phyloP scores from a whole-genome alignment of 2,888 invertebrate genomes.

The Spisula subtruncata region DNA sequence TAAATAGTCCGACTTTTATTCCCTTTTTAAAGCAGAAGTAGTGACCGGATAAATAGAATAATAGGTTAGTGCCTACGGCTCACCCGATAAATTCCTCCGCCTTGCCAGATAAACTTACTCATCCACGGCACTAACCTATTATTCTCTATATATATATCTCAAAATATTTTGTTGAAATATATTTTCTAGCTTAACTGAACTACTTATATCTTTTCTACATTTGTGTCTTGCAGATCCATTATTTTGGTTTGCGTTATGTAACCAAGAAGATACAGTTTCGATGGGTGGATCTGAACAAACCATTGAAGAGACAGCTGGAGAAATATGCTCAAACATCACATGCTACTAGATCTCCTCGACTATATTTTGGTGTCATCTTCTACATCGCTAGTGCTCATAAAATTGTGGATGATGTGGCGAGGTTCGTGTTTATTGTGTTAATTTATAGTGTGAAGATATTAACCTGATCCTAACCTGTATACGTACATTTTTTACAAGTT shows the following conservation, averaged over 20 bases:
- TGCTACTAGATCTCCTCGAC: constrained; percentile 88
- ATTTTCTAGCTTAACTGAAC: background rate
- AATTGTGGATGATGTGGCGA: constrained; percentile 96
- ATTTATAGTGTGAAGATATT: no score
- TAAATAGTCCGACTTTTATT: no score
- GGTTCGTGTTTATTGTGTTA: constrained; percentile 88
- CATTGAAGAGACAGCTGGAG: constrained; percentile 97
- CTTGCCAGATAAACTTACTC: no score
- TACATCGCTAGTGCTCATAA: constrained; percentile 96
- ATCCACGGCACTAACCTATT: no score
- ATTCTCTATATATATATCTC: no score
- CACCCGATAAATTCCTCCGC: no score
- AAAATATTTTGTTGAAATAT: no score
- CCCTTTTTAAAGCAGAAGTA: no score
- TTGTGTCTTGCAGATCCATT: constrained; percentile 92
- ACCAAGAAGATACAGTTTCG: constrained; percentile 89
- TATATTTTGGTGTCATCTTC: constrained; percentile 97
- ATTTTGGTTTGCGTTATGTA: constrained; percentile 97
- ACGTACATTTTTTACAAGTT: no score
- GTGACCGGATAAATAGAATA: no score
- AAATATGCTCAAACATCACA: constrained; percentile 92
- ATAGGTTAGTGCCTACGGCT: no score
- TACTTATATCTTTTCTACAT: background rate
- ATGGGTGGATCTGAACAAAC: constrained; percentile 98
- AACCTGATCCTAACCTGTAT: no score